A percentile compares a stretch with the other conserved stretches of the same genome.
phyloP scores from a whole-genome alignment of 2,797 vertebrate genomes.

The Hyperoplus immaculatus region DNA sequence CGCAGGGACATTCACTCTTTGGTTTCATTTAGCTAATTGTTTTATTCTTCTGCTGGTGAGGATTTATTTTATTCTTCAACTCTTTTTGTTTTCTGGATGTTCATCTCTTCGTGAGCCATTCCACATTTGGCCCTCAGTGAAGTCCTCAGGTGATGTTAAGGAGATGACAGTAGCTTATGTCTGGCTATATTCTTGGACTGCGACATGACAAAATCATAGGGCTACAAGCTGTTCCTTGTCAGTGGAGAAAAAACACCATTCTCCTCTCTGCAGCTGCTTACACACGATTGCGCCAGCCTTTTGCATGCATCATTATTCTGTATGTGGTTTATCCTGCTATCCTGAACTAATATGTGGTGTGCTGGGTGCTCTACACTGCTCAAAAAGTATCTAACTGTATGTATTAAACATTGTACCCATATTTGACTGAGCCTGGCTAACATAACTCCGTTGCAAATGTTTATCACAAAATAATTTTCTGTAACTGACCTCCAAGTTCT shows the following conservation, averaged over 20 bases:
- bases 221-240: conserved; percentile 5
- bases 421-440: conserved; percentile 15
- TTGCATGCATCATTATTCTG: background rate
- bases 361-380: background rate
- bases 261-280: background rate
- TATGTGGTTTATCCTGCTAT: background rate
- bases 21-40: background rate
- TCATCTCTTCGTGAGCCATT: background rate
- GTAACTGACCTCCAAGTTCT: too few species aligned
- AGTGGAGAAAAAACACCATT: background rate
- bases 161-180: conserved; percentile 4
- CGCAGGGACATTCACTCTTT: background rate
- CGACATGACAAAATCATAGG: background rate
- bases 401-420: background rate
- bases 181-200: conserved; percentile 14
- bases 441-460: too few species aligned
- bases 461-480: too few species aligned
- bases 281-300: background rate
- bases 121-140: conserved; percentile 25
- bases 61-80: conserved; percentile 7
- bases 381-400: background rate
- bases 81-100: background rate
- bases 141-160: conserved; percentile 15
- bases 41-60: background rate
- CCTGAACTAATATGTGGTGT: background rate